A percentile compares a stretch with the other conserved stretches of the same genome.
These are phyloP conservation scores for Cyclophora punctaria DNA, from an alignment of 2,888 invertebrate genomes.

Conservation along the genomic window DNA sequence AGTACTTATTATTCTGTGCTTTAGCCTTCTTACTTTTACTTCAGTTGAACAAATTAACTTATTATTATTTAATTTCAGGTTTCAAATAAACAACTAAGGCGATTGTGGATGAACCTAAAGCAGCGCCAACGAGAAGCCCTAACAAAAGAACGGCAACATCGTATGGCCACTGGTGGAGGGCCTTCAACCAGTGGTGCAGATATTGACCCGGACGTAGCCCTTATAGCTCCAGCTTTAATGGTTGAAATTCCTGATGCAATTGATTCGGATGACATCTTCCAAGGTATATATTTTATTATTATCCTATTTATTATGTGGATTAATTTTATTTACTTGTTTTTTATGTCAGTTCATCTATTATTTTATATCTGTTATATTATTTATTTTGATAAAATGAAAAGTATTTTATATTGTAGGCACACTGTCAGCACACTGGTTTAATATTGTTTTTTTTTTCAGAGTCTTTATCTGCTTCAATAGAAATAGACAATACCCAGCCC, in stretches of 20 bases:
- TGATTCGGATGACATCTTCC: background rate
- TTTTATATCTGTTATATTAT: no score
- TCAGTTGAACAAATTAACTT: background rate
- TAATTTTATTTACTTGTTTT: no score
- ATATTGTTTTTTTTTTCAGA: no score
- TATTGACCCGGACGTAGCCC: background rate
- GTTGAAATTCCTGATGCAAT: background rate
- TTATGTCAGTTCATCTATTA: no score
- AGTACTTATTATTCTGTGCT: no score
- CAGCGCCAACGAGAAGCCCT: slow-evolving; percentile 13
- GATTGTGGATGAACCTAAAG: slow-evolving; percentile 17
- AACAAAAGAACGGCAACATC: slow-evolving; percentile 9
- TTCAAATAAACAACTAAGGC: slow-evolving; percentile 12
- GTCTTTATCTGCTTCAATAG: background rate
- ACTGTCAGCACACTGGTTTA: no score
- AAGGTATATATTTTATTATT: no score
- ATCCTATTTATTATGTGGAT: no score
- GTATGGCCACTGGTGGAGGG: background rate
- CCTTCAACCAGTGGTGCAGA: background rate
- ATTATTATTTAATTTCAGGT: background rate
- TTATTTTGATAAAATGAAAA: no score
- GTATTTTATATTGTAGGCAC: no score
- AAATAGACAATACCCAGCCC: no score
- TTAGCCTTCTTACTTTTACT: background rate
- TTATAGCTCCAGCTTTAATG: background rate